Conservation (phyloP, 1,140 invertebrate species). For the Brachionus manjavacas region DNA sequence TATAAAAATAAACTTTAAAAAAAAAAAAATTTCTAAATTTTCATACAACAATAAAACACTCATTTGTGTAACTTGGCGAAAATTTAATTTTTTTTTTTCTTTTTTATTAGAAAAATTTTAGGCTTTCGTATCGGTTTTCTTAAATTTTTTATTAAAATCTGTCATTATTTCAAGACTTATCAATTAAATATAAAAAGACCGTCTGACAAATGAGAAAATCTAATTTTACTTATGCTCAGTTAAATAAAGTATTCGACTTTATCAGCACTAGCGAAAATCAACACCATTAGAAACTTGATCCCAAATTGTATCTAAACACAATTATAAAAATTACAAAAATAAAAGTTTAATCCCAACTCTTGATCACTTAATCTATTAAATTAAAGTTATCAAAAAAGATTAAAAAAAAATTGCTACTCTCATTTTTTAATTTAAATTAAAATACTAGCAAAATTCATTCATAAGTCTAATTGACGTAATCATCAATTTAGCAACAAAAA, state of each 20-base stretch:
- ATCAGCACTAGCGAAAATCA: background rate
- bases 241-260: background rate
- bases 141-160: background rate
- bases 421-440: background rate
- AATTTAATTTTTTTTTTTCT: background rate
- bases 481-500: background rate
- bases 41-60: background rate
- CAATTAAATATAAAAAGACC: background rate
- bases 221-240: background rate
- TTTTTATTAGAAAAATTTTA: background rate
- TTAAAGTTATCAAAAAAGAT: background rate
- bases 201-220: background rate
- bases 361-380: conserved; percentile 5
- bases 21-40: background rate
- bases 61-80: background rate
- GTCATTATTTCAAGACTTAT: background rate
- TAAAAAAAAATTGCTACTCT: background rate
- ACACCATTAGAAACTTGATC: background rate
- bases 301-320: background rate
- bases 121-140: background rate
- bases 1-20: background rate
- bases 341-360: conserved; percentile 3
- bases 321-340: background rate
- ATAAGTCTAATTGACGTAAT: background rate
- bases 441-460: background rate